phyloP scores from a whole-genome alignment of 2,797 vertebrate species.

The Austrolebias charrua region DNA sequence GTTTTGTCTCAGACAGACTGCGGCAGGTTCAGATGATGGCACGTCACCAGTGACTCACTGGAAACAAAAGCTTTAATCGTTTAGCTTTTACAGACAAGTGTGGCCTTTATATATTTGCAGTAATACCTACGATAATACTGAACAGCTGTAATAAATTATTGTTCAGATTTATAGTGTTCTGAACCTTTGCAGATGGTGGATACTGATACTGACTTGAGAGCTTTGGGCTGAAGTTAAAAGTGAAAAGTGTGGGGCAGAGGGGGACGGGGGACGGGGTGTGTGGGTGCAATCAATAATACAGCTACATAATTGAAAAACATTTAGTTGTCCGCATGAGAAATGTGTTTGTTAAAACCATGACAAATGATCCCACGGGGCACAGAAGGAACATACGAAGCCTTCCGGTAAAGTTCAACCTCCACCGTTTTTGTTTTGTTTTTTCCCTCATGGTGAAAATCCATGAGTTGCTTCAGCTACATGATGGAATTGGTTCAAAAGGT shows the following conservation, averaged over 20 bases:
- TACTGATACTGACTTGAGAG: slow-evolving; percentile 67
- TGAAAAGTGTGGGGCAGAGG: slow-evolving; percentile 4
- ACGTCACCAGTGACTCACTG: too few relatives aligned
- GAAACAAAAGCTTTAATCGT: slow-evolving; percentile 44
- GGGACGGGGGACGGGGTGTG: slow-evolving; percentile 2
- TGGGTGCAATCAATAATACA: slow-evolving; percentile 43
- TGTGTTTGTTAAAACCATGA: slow-evolving; percentile 47
- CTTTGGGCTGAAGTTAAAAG: slow-evolving; percentile 57
- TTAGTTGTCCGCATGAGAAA: slow-evolving; percentile 46
- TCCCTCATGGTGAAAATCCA: slow-evolving; percentile 11
- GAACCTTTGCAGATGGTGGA: slow-evolving; percentile 47
- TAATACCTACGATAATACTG: slow-evolving; percentile 51
- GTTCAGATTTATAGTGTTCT: slow-evolving; percentile 72
- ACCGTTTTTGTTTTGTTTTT: too few relatives aligned
- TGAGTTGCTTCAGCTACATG: slow-evolving; percentile 46
- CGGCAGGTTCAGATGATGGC: too few relatives aligned
- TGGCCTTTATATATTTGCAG: background rate
- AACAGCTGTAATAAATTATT: slow-evolving; percentile 39
- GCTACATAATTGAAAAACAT: slow-evolving; percentile 43
- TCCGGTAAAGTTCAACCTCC: too few relatives aligned
- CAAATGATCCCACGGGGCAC: slow-evolving; percentile 2
- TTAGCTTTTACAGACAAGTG: slow-evolving; percentile 23
- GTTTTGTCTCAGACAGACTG: too few relatives aligned
- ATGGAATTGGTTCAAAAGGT: slow-evolving; percentile 60
- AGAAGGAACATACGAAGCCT: too few relatives aligned